Percentiles rank a stretch among this genome's conserved stretches.
phyloP scores from a whole-genome alignment of 2,797 vertebrate species.

The Mus minutoides region DNA sequence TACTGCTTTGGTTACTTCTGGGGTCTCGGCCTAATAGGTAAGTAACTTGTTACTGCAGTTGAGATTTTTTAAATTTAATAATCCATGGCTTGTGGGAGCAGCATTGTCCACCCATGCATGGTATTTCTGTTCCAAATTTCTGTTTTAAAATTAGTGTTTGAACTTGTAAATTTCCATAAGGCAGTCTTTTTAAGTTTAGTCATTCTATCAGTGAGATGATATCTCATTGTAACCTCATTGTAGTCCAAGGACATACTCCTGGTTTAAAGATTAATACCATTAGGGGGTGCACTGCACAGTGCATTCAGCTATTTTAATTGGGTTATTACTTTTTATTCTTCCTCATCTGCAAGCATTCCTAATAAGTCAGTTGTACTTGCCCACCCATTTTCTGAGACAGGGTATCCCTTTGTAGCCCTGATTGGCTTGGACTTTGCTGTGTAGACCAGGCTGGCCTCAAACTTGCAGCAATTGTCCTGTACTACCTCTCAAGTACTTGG shows the following conservation, averaged over 20 bases:
- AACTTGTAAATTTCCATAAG: background rate
- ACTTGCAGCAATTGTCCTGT: background rate
- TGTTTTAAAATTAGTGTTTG: background rate
- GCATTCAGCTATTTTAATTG: background rate
- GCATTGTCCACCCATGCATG: background rate
- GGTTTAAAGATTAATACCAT: slow-evolving; percentile 12
- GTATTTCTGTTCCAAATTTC: background rate
- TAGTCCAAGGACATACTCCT: background rate
- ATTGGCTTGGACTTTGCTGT: background rate
- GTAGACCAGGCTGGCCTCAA: background rate
- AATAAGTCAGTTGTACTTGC: background rate
- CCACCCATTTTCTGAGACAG: background rate
- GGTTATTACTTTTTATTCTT: background rate
- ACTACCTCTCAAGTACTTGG: background rate
- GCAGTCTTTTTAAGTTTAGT: background rate
- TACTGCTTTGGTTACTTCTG: background rate
- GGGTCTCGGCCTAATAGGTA: background rate
- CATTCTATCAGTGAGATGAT: background rate
- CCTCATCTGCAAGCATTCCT: background rate
- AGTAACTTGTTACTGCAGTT: background rate
- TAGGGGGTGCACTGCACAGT: background rate
- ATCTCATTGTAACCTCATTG: background rate
- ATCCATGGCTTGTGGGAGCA: background rate
- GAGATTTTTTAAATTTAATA: background rate
- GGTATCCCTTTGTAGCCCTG: background rate